Conservation (phyloP, 1,140 invertebrate genomes). For the Oryzaephilus surinamensis region DNA sequence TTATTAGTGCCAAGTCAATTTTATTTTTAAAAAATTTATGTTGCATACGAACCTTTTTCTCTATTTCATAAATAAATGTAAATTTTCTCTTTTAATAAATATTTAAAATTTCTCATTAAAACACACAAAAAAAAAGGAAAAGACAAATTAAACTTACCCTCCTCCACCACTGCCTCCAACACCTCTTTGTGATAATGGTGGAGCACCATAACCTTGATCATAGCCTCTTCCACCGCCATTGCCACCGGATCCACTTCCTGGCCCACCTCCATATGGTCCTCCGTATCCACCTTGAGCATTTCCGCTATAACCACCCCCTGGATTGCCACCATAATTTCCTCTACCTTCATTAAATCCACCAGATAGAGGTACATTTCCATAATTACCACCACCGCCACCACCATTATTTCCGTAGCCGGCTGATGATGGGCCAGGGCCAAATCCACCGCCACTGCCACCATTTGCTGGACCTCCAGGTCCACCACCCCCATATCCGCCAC, state of each 20-base stretch:
- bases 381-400: background rate
- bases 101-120: no score
- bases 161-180: no score
- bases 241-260: slow-evolving; percentile 5
- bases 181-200: slow-evolving; percentile 31
- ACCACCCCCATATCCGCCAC: slow-evolving; percentile 5
- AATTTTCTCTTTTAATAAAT: no score
- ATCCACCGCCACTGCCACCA: no score
- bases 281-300: slow-evolving; percentile 1
- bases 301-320: background rate
- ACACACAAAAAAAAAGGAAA: no score
- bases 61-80: no score
- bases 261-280: slow-evolving; percentile 1
- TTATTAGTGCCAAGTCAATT: no score
- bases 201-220: slow-evolving; percentile 25
- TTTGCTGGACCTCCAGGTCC: slow-evolving; percentile 5
- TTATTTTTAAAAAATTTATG: no score
- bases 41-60: no score
- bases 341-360: slow-evolving; percentile 5
- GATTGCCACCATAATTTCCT: slow-evolving; percentile 8
- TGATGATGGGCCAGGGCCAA: slow-evolving; percentile 10
- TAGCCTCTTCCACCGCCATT: slow-evolving; percentile 10
- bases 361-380: background rate
- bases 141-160: slow-evolving; percentile 28
- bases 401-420: background rate